Conservation (phyloP, 2,888 invertebrate species). For the Camponotus fellah region DNA sequence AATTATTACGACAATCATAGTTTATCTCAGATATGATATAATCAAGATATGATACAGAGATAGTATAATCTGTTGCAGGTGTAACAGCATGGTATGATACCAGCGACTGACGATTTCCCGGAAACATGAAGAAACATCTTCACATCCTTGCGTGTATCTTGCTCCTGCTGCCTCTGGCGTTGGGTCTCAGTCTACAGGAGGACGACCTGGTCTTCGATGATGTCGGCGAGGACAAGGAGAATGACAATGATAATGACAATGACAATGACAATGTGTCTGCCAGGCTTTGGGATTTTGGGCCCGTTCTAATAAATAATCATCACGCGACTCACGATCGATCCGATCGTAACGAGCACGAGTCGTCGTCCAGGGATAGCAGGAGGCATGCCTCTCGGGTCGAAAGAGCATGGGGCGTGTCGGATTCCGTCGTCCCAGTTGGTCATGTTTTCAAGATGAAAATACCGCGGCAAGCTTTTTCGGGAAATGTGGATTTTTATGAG, state of each 20-base stretch:
- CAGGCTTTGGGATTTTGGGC: background rate
- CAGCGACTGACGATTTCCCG: conserved; percentile 59
- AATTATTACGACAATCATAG: conserved; percentile 31
- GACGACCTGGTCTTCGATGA: conserved; percentile 85
- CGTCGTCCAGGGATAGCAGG: conserved; percentile 47
- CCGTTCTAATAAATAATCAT: conserved; percentile 52
- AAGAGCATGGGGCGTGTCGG: conserved; percentile 87
- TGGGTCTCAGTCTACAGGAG: conserved; percentile 79
- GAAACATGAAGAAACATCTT: conserved; percentile 81
- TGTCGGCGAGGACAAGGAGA: conserved; percentile 78
- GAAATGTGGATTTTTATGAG: conserved; percentile 90
- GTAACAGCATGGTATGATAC: conserved; percentile 81
- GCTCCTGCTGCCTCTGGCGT: conserved; percentile 74
- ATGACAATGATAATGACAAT: conserved; percentile 53
- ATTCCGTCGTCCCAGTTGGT: conserved; percentile 89
- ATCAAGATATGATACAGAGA: background rate
- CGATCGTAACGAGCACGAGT: conserved; percentile 56
- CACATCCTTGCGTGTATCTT: conserved; percentile 74
- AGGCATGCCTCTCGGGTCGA: conserved; percentile 70
- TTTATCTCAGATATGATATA: background rate
- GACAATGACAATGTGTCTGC: conserved; percentile 23
- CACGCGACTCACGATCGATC: conserved; percentile 55
- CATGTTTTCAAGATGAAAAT: conserved; percentile 91
- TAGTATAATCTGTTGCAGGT: conserved; percentile 68
- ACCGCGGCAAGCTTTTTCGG: conserved; percentile 91